Evolutionary conservation across 2,113 vertebrate genomes (phyloP).

Genomic region (Paradisaea rubra): DNA sequence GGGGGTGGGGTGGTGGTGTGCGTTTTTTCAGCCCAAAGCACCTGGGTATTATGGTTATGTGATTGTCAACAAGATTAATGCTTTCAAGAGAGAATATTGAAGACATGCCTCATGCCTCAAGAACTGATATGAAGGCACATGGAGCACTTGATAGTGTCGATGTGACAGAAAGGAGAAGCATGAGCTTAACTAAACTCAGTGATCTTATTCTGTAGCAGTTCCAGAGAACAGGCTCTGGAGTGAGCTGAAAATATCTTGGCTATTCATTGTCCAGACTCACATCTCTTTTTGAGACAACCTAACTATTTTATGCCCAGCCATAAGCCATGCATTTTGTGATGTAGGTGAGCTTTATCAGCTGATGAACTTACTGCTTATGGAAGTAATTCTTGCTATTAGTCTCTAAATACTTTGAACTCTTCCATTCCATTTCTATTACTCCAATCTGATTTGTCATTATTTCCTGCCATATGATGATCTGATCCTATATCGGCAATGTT

Average conservation of each 20-base stretch:
- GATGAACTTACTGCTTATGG: not conserved
- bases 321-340: not conserved
- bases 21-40: not conserved
- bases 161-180: not conserved
- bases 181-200: not conserved
- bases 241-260: not conserved
- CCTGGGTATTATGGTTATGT: not conserved
- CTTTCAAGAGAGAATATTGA: not conserved
- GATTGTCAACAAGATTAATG: not conserved
- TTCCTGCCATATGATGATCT: not conserved
- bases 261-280: not conserved
- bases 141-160: not conserved
- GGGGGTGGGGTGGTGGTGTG: too few relatives aligned
- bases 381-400: not conserved
- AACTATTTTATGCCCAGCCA: not conserved
- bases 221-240: not conserved
- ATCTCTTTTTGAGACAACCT: not conserved
- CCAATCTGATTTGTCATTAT: not conserved
- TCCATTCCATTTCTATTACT: not conserved
- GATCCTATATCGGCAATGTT: not conserved
- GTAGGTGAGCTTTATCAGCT: not conserved
- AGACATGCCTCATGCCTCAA: not conserved
- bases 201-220: not conserved
- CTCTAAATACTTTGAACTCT: not conserved
- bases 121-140: not conserved